Evolutionary conservation across 2,797 vertebrate genomes (phyloP).

Genomic region (Cossypha caffra): DNA sequence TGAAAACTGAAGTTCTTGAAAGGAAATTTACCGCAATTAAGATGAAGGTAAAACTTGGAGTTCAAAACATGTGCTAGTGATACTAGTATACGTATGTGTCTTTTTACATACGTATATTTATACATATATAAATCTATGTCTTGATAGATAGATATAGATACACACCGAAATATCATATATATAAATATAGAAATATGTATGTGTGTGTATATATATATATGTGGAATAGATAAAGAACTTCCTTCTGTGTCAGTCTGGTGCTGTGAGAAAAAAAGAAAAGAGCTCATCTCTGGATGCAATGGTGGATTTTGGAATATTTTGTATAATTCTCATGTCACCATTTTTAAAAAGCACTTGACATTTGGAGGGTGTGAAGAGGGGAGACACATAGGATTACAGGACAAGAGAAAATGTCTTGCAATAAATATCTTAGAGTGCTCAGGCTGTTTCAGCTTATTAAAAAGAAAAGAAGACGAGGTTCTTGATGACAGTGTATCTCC

Average conservation of each 20-base stretch:
- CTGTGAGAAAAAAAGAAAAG: background rate
- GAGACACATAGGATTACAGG: background rate
- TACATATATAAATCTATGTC: too few species aligned
- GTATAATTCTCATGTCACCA: background rate
- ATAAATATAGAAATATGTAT: rapidly evolving
- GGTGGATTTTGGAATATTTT: background rate
- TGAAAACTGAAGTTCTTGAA: background rate
- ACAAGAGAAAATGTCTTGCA: background rate
- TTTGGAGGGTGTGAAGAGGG: background rate
- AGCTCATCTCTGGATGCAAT: background rate
- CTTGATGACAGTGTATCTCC: background rate
- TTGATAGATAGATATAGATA: background rate
- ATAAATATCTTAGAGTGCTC: background rate
- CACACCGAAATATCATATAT: rapidly evolving
- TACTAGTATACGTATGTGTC: background rate
- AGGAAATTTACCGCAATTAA: background rate
- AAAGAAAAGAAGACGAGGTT: background rate
- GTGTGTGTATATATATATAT: rapidly evolving
- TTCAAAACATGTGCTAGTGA: background rate
- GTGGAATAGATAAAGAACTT: background rate
- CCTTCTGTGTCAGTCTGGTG: background rate
- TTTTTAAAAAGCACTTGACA: background rate
- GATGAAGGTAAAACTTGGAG: background rate
- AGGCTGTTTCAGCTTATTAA: slow-evolving; percentile 18
- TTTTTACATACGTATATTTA: background rate